Conservation (phyloP, 2,888 invertebrate species). For the Amphipyra tragopoginis region DNA sequence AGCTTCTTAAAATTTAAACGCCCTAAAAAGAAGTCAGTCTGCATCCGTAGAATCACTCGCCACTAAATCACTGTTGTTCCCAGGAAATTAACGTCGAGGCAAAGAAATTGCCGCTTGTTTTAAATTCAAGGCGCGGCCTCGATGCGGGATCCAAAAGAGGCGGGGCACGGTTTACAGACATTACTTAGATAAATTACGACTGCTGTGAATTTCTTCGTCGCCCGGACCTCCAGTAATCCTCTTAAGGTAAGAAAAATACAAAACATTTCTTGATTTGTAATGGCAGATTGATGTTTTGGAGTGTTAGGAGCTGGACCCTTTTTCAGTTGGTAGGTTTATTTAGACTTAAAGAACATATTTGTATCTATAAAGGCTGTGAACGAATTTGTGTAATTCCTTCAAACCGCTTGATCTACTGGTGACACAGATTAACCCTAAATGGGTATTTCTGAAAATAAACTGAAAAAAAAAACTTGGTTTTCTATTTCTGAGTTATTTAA, state of each 20-base stretch:
- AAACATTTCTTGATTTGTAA: constrained; percentile 54
- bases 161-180: constrained; percentile 77
- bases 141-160: constrained; percentile 83
- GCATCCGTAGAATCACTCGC: constrained; percentile 62
- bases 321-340: not conserved
- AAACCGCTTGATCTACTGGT: no score
- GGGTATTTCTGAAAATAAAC: no score
- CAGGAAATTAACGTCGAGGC: constrained; percentile 75
- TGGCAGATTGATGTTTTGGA: constrained; percentile 10
- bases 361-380: no score
- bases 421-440: no score
- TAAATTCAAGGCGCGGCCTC: constrained; percentile 74
- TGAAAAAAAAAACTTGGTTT: no score
- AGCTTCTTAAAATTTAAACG: no score
- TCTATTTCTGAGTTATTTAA: no score
- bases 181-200: constrained; percentile 85
- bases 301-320: not conserved
- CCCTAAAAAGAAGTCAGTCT: constrained; percentile 6
- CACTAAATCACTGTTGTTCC: constrained; percentile 81
- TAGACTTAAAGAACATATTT: not conserved
- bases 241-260: constrained; percentile 74
- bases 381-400: no score
- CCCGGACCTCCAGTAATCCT: constrained; percentile 67
- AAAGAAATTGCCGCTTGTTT: constrained; percentile 75
- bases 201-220: constrained; percentile 70